Evolutionary conservation across 2,797 vertebrate genomes (phyloP), one percentile per base, ranked within the genome.

Genomic region (Alfaro cultratus): DNA sequence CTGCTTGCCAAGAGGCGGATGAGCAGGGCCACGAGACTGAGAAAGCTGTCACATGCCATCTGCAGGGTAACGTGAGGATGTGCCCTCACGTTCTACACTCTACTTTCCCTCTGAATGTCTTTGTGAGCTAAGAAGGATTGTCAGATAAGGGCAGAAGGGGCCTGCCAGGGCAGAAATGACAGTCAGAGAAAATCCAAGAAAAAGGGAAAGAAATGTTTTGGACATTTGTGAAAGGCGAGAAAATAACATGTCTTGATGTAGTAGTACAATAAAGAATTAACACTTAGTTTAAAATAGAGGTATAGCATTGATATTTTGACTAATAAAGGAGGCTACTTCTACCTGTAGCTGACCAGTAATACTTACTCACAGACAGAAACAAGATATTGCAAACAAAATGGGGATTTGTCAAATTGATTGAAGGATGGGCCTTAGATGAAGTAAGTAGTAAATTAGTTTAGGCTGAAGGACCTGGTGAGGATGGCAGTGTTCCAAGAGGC

Each of bases 31-130:
- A 84, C 77, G 67, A 83, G 87, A 88, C 86, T 79, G 87, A 92
- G 85, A 84, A 85, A 78, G 68, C 84, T 81, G 89, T 93, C 94
- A 94, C 90, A 79, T 92, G 89, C 86, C 88, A 87, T 92, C 91
- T 85, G 82, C 23, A n/a, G 77, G 87, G 88, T 92, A 83, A 91
- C 73, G 71, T 21, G 0, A 72, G 74, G 78, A 83, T 79, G 45
- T 60, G 84, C 73, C 82, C 41, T 91, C 91, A 90, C 57, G 46
- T 90, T 91, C 84, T 76, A 29, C 64, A 47, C 84, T 81, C 76
- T 88, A 53, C 47, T 79, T 86, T 87, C 78, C 71, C 80, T 82
- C 60, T 10, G 39, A 80, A 76, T 34, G 9, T 73, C 43, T 78
- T 80, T 64, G 36, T 80, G 74, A 87, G 87, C 81, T 51, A 80